Base-by-base conservation (phyloP, 2,113 vertebrate species). In the Ciconia stormi region DNA sequence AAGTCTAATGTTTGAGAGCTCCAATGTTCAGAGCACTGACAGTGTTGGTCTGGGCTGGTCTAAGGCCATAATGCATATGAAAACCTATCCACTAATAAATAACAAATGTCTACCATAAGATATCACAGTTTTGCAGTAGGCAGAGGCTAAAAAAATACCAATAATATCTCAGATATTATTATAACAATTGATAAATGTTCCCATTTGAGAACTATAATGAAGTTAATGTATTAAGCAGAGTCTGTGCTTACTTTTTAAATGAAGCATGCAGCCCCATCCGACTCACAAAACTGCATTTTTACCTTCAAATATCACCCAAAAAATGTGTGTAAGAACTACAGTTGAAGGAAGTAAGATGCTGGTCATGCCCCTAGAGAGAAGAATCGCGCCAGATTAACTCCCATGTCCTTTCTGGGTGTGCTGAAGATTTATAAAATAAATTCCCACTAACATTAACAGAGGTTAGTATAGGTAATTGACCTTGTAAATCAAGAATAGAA, bases 401-500 rank as follows among this genome's bases (percentile, higher is more conserved):
- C 53, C 58, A 32, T 44, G 61, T 91, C 65, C 50, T 50, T 89
- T 91, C 87, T 87, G 46, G 23, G 53, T 66, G 46, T 12, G 9
- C 20, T 53, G 62, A 94, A 82, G 92, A 85, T 87, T 85, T 85
- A 91, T 82, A 91, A 93, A 95, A 89, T 84, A 91, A 93, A 94
- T 84, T 93, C 70, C 58, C 84, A 87, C 40, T 50, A 72, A 61
- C 58, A 82, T 85, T 89, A 95, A 36, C 30, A 66, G 61, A 79
- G 73, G 73, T 94, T 94, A 90, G 66, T 58, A 62, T 62, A 90
- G 78, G 89, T 88, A 95, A 95, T 65, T 95, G 73, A 89, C 95
- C 95, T 59, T 93, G 83, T 95, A 97, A 97, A 94, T 88, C 91
- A 97, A 88, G 62, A 94, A 34, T 22, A 76, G 44, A 89, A 74